These are phyloP conservation scores for Cryptocephalus moraei DNA, from an alignment of 2,888 invertebrate genomes.

Conservation along the genomic window DNA sequence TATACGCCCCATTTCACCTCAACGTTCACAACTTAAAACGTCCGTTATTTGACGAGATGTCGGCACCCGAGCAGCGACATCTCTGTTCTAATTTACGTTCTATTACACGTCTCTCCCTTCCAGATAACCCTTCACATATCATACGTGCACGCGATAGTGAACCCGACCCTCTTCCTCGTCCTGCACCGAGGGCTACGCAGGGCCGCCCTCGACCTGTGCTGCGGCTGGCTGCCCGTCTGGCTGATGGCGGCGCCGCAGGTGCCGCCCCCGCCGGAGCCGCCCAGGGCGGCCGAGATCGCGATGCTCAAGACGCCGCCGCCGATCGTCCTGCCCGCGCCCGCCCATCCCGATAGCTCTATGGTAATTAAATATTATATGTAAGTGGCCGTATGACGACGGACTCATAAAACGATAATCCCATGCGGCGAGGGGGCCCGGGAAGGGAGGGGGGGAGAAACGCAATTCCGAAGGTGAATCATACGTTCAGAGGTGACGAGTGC, in stretches of 20 bases:
- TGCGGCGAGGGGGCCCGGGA: no score
- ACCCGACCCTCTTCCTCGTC: conserved; percentile 69
- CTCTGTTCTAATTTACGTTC: no score
- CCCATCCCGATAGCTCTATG: conserved; percentile 42
- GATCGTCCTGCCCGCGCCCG: conserved; percentile 39
- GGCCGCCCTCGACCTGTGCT: conserved; percentile 63
- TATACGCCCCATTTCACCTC: no score
- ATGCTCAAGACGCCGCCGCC: conserved; percentile 24
- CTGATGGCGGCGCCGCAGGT: conserved; percentile 37
- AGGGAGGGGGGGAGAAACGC: no score
- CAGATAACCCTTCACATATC: conserved; percentile 81
- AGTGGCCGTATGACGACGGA: conserved; percentile 28
- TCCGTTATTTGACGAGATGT: no score
- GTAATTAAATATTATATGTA: conserved; percentile 46
- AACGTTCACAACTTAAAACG: no score
- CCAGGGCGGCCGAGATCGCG: conserved; percentile 42
- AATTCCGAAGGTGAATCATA: no score
- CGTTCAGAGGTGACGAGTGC: no score
- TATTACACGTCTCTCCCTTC: conserved; percentile 28
- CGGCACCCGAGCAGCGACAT: no score
- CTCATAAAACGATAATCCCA: conserved; percentile 15
- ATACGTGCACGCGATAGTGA: conserved; percentile 77
- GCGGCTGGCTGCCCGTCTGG: conserved; percentile 47
- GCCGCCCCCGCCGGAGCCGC: conserved; percentile 51
- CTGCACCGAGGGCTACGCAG: conserved; percentile 65